phyloP scores from a whole-genome alignment of 2,797 vertebrate species.

The Iguana delicatissima region DNA sequence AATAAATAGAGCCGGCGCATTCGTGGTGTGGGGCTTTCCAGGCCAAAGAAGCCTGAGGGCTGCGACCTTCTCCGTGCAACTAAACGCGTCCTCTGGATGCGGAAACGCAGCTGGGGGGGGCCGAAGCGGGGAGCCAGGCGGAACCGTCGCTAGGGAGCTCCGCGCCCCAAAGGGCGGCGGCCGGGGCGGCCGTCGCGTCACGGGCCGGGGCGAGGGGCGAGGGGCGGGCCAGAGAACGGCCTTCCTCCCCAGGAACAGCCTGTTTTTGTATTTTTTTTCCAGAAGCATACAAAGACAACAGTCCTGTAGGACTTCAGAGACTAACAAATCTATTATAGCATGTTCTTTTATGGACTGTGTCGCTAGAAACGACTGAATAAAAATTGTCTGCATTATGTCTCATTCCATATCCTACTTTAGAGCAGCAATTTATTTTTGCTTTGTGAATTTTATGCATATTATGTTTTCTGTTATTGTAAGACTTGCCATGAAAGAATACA shows the following conservation, averaged over 20 bases:
- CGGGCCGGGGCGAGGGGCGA: no score
- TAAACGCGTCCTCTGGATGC: slow-evolving; percentile 63
- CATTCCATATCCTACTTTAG: not conserved
- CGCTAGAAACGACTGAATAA: not conserved
- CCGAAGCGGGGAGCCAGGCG: no score
- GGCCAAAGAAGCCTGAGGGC: slow-evolving; percentile 36
- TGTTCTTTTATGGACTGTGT: not conserved
- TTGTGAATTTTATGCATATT: not conserved
- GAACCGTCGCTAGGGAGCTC: no score
- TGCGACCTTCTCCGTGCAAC: slow-evolving; percentile 53
- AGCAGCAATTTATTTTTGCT: not conserved
- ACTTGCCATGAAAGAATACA: not conserved
- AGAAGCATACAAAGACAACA: not conserved
- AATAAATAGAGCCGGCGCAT: slow-evolving; percentile 31
- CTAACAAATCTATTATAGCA: not conserved
- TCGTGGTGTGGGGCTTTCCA: slow-evolving; percentile 52
- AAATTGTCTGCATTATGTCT: slow-evolving; percentile 4
- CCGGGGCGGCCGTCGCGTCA: no score
- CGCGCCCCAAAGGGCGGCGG: no score
- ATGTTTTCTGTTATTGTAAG: not conserved
- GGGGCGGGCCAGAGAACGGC: slow-evolving; percentile 51
- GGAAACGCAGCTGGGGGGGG: slow-evolving; percentile 56
- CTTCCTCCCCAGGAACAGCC: slow-evolving; percentile 45
- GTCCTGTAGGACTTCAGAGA: not conserved
- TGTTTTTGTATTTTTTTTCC: slow-evolving; percentile 2